phyloP scores from a whole-genome alignment of 2,113 vertebrate genomes.

The Alouatta palliata region DNA sequence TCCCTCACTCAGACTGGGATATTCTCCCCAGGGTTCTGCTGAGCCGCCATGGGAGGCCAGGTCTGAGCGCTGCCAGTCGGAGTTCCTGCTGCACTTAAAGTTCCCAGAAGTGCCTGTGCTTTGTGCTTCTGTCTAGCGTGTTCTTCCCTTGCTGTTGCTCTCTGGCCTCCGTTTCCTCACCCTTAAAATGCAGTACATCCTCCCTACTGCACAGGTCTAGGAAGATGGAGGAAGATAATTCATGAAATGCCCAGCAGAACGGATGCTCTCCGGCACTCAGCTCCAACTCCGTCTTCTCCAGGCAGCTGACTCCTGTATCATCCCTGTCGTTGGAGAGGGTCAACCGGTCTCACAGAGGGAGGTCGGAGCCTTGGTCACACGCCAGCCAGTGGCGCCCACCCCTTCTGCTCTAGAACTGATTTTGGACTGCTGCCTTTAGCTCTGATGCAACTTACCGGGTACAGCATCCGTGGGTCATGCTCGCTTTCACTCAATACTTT shows the following conservation, averaged over 20 bases:
- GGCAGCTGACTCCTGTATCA: neutral
- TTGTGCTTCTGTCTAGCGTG: neutral
- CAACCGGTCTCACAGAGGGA: accelerated
- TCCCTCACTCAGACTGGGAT: accelerated
- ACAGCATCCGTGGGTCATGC: accelerated
- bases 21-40: neutral
- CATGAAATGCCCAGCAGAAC: neutral
- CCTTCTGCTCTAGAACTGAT: neutral
- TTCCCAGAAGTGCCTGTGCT: neutral
- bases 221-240: neutral
- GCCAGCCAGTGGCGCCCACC: accelerated
- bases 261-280: neutral
- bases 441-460: accelerated
- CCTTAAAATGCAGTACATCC: neutral
- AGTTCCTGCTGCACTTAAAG: too few relatives aligned
- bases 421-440: neutral
- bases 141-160: neutral
- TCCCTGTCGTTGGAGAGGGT: neutral
- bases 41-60: accelerated
- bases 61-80: accelerated
- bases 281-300: neutral
- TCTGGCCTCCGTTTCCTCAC: neutral
- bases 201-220: neutral
- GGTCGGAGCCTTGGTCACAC: accelerated
- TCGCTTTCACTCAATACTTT: neutral